Evolutionary conservation across 2,888 invertebrate genomes (phyloP), one percentile per base, ranked within the genome.

Genomic region (Drosophila paucipuncta): DNA sequence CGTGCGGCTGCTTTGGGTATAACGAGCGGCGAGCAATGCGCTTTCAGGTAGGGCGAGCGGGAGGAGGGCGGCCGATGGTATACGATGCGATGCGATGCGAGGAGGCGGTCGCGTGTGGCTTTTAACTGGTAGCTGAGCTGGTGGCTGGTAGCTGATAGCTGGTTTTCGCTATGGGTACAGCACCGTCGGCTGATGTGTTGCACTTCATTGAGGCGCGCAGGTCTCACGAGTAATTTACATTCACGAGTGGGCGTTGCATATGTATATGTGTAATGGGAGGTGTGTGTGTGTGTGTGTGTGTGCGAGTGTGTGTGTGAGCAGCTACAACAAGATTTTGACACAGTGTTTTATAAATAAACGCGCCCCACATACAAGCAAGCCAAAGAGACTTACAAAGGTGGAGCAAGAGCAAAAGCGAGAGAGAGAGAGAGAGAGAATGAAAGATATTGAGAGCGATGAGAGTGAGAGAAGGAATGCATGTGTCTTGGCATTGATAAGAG

Each of bases 321-420:
- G 73, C 65, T 63, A 71, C 66, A 81, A 76, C 90, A 89, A 89
- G 84, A 90, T 89, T 91, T 88, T 89, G 88, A 91, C 90, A 91
- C 86, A 88, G 80, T 88, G 86, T 78, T 89, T 89, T 91, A 89
- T 80, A 91, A 89, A 89, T 89, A 89, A 89, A 89, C 83, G 79
- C 83, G 88, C 78, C 85, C 89, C 91, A 89, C 90, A 90, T 90
- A 89, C 85, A 65, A 25, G 41, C 28, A n/a, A 16, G 43, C 37
- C 60, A 31, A 55, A 54, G 31, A 49, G 61, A 55, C 54, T 35
- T 52, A 10, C 37, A 16, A 31, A 43, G 22, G 11, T 39, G 18
- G 10, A 43, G 43, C 28, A 54, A 10, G 43, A n/a, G 52, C 25
- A 28, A 49, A 30, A 25, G 22, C 25, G 43, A 52, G 18, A 30